Conservation (phyloP, 2,113 vertebrate genomes). For the Heterocephalus glaber region DNA sequence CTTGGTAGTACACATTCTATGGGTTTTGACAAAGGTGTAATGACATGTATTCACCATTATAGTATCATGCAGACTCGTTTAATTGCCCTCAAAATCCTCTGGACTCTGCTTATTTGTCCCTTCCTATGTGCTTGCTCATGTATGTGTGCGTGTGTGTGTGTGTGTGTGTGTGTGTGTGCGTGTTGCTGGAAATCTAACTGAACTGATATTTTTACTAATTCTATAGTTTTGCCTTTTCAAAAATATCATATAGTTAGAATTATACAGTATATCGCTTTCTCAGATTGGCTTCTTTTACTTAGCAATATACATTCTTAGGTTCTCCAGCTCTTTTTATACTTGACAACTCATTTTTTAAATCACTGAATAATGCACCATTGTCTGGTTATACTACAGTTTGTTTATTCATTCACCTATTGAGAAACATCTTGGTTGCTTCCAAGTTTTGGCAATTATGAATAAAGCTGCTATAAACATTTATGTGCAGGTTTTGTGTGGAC, state of each 20-base stretch:
- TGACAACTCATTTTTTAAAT: neutral
- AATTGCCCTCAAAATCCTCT: neutral
- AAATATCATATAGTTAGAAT: neutral
- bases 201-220: neutral
- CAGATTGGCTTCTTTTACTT: neutral
- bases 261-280: neutral
- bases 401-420: constrained; percentile 39
- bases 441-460: constrained; percentile 40
- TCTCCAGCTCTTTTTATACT: neutral
- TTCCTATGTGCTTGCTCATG: neutral
- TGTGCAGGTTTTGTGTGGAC: constrained; percentile 1
- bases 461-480: constrained; percentile 34
- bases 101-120: neutral
- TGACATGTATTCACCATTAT: neutral
- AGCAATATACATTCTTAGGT: neutral
- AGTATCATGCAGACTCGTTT: neutral
- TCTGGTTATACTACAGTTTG: neutral
- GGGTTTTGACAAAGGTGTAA: neutral
- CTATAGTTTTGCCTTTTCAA: neutral
- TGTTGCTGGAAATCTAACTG: neutral
- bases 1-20: neutral
- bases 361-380: neutral
- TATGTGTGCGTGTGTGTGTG: neutral
- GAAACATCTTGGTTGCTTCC: neutral
- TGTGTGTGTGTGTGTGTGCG: neutral